Evolutionary conservation across 2,797 vertebrate species (phyloP), one percentile per base, ranked within the genome.

Genomic region (Margarornis squamiger): DNA sequence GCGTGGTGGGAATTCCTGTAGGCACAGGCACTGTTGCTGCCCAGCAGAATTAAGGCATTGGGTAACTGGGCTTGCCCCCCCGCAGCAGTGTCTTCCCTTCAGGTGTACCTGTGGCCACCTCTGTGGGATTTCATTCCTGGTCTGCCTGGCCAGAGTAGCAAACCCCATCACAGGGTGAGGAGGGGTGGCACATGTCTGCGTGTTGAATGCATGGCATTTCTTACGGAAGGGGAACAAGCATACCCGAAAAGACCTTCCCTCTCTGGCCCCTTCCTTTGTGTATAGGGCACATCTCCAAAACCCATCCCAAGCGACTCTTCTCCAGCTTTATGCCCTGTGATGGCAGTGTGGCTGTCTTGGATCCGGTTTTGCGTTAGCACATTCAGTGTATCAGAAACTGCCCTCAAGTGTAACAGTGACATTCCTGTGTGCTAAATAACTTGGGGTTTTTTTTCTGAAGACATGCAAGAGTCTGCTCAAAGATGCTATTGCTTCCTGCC

Each of bases 101-200:
- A 5, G 1, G 5, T 36, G 17, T 0, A 14, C 43, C 45, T 30
- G 48, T 5, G 5, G 49, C 41, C 32, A 27, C 49, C 63, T 34
- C 58, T 23, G 2, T 6, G 38, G 7, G 2, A 12, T 14, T n/a
- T 34, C n/a, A 36, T 27, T 72, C 46, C 74, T 22, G 29, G 21
- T 20, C 71, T 36, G 17, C 62, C 58, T 4, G 26, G 3, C 29
- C 4, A 2, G 36, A 39, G 17, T 0, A 41, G 55, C 36, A 5
- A 32, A 29, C 21, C 2, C 41, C 2, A 0, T 3, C 7, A 3
- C 4, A 0, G 5, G 30, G 0, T 2, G 24, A 36, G 57, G 17
- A 62, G 38, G 32, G 23, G 30, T 12, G 10, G 70, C 32, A 43
- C 1, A 0, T 27, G 39, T 59, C 30, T 72, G 21, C 34, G 30